Evolutionary conservation across 2,113 vertebrate species (phyloP).

Genomic region (Hemibagrus wyckioides): DNA sequence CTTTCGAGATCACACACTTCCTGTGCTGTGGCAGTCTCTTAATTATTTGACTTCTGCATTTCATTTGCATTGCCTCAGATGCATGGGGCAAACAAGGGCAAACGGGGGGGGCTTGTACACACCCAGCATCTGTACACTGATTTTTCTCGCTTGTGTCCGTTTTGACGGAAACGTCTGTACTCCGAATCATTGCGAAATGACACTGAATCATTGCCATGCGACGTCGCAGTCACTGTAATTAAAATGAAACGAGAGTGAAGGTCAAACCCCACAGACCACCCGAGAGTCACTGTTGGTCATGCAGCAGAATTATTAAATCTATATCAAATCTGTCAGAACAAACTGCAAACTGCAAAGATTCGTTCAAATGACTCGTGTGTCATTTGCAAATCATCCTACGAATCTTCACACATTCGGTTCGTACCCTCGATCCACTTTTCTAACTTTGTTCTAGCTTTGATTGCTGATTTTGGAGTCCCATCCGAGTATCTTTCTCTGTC

Average conservation of each 20-base stretch:
- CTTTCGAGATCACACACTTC: slow-evolving; percentile 73
- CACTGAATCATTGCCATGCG: neutral
- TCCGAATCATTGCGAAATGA: neutral
- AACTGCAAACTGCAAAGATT: neutral
- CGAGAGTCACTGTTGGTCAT: neutral
- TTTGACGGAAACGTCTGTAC: neutral
- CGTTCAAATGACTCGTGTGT: neutral
- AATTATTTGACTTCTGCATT: slow-evolving; percentile 60
- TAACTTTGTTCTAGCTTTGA: neutral
- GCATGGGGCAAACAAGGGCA: neutral
- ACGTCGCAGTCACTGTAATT: neutral
- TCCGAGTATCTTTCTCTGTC: too few relatives aligned
- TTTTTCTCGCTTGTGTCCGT: neutral
- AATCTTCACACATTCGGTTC: neutral
- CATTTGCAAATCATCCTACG: too few relatives aligned
- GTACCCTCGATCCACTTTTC: neutral
- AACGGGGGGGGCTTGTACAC: neutral
- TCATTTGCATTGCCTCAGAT: neutral
- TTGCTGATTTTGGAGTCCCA: neutral
- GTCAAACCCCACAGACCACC: neutral
- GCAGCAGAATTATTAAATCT: neutral
- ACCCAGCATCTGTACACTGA: neutral
- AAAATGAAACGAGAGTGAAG: neutral
- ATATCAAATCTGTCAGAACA: neutral
- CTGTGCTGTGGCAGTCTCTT: slow-evolving; percentile 73